Base-by-base conservation (phyloP, 1,140 invertebrate genomes). In the Drosophila erecta region DNA sequence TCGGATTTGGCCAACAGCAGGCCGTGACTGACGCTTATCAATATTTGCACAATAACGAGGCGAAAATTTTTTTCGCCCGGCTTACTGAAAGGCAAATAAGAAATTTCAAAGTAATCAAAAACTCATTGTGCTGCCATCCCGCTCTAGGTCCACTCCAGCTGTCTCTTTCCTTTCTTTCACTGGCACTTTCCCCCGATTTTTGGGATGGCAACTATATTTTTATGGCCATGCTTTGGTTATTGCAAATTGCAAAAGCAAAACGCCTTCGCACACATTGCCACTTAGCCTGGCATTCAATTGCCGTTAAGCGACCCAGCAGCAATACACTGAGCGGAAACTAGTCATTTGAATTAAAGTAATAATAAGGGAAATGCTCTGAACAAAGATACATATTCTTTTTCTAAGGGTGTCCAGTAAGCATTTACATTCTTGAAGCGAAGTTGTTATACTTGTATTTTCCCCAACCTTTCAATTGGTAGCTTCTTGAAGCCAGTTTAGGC, bases 61-160 rank as follows among this genome's bases (percentile, higher is more conserved):
- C 67, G 80, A 74, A 59, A 81, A 71, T 78, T 76, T 64, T 58
- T 67, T 51, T 27, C 27, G 51, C 17, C 30, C 33, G 59, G 61
- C 67, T 81, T 76, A 65, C 56, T 76, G 71, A 84, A 84, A 86
- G 84, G 84, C 83, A 86, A 87, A 89, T 83, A 87, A 87, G 72
- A 87, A 87, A 84, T 89, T 87, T 81, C 79, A 87, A 87, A 87
- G 83, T 87, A 87, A 87, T 87, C 83, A 87, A 87, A 87, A 87
- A 89, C 83, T 87, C 83, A 87, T 87, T 87, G 83, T 80, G 59
- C 44, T 62, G 46, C 54, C 50, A 43, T 67, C 60, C 14, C 47
- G 38, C 61, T 60, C 62, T 55, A 35, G 59, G 59, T 33, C n/a
- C 47, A 12, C 20, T 41, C 40, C 43, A 40, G 27, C 41, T 50